Percentiles rank a stretch among this genome's conserved stretches.
These are phyloP conservation scores for Eulemur coronatus DNA, from an alignment of 2,797 vertebrate species.

Conservation along the genomic window DNA sequence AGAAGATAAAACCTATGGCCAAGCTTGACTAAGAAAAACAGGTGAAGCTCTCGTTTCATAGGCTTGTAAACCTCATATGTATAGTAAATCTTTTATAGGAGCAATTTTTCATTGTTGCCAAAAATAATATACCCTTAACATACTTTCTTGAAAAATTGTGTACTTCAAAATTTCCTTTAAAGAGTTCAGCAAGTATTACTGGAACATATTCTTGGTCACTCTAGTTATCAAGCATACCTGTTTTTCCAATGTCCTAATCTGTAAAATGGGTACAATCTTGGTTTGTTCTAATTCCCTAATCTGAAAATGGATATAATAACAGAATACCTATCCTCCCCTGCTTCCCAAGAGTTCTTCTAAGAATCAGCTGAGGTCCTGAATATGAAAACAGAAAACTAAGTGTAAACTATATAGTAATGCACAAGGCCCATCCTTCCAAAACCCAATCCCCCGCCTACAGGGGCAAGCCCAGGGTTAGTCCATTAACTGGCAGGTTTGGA, in stretches of 20 bases:
- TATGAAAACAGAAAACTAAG: not conserved
- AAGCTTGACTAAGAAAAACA: not conserved
- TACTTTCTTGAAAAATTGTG: not conserved
- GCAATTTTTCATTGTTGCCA: not conserved
- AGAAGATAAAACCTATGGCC: not conserved
- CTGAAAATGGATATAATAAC: not conserved
- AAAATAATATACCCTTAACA: not conserved
- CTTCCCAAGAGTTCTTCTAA: not conserved
- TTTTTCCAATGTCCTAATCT: not conserved
- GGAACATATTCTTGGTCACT: not conserved
- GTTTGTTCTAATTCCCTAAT: not conserved
- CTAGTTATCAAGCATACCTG: not conserved
- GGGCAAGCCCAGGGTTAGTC: not conserved
- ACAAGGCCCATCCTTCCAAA: not conserved
- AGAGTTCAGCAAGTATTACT: not conserved
- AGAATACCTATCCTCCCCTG: not conserved
- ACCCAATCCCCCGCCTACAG: not conserved
- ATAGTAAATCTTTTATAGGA: not conserved
- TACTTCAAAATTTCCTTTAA: not conserved
- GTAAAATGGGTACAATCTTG: not conserved
- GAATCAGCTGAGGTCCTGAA: not conserved
- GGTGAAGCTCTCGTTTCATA: not conserved
- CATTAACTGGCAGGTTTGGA: not conserved
- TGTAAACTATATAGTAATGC: not conserved
- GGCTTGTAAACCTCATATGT: not conserved